A percentile compares a stretch with the other conserved stretches of the same genome.
Evolutionary conservation across 2,113 vertebrate genomes (phyloP).

Genomic region (Castor canadensis): DNA sequence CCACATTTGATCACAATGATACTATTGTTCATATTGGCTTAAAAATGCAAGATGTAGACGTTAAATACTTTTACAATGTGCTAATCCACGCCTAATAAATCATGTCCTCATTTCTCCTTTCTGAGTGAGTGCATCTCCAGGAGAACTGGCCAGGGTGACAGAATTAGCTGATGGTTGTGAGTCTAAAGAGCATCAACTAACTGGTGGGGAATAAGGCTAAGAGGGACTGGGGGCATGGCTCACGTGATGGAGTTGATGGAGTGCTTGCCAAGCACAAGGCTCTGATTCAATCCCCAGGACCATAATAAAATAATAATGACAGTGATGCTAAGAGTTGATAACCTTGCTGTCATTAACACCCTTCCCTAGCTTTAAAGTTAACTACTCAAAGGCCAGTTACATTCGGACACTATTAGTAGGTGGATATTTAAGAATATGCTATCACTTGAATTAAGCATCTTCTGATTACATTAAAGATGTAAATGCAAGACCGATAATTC

Average conservation of each 20-base stretch:
- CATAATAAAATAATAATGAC: no score
- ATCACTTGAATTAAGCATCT: constrained; percentile 45
- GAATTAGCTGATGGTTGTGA: not conserved
- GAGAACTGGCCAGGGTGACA: not conserved
- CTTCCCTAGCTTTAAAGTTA: not conserved
- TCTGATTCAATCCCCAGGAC: no score
- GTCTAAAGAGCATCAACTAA: not conserved
- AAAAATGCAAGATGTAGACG: not conserved
- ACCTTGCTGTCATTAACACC: not conserved
- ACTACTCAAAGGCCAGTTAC: not conserved
- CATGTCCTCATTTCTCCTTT: constrained; percentile 17
- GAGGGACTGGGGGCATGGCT: no score
- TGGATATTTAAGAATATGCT: constrained; percentile 35
- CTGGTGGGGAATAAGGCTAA: constrained; percentile 13
- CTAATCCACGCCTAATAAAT: not conserved
- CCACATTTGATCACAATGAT: not conserved
- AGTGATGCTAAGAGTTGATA: constrained; percentile 16
- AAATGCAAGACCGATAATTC: not conserved
- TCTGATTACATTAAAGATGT: constrained; percentile 43
- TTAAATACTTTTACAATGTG: not conserved
- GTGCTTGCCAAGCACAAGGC: no score
- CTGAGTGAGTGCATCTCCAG: not conserved
- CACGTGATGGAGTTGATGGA: no score
- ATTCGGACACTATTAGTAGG: constrained; percentile 38
- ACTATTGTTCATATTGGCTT: not conserved